These are phyloP conservation scores for Stomatorhinus ivindoensis DNA, from an alignment of 2,113 vertebrate species.

Conservation along the genomic window DNA sequence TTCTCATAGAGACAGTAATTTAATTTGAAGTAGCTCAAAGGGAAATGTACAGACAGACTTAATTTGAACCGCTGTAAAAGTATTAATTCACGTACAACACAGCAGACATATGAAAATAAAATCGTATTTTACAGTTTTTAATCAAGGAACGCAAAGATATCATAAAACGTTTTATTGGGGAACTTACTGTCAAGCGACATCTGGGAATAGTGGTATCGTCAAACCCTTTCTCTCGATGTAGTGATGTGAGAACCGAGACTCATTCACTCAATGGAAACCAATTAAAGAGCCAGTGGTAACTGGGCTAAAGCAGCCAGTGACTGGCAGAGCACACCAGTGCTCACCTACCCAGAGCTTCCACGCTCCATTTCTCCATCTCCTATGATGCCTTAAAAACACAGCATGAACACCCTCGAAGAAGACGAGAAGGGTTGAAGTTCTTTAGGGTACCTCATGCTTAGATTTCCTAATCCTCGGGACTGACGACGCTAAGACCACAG, in stretches of 20 bases:
- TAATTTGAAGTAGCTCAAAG: constrained; percentile 63
- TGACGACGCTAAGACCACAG: neutral
- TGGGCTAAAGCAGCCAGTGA: neutral
- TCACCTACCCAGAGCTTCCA: neutral
- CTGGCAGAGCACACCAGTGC: neutral
- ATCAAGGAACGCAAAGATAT: neutral
- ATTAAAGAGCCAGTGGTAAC: neutral
- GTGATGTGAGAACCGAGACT: neutral
- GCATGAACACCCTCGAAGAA: neutral
- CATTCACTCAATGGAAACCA: neutral
- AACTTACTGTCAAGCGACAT: constrained; percentile 49
- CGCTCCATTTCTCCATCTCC: neutral
- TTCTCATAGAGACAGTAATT: constrained; percentile 33
- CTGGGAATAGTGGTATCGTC: constrained; percentile 49
- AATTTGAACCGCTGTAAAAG: constrained; percentile 67
- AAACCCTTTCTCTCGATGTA: constrained; percentile 46
- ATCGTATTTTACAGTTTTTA: constrained; percentile 58
- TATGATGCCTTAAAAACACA: neutral
- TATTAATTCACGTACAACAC: constrained; percentile 59
- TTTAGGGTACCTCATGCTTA: neutral
- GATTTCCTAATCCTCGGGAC: neutral
- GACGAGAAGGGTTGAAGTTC: neutral
- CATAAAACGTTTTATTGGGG: constrained; percentile 27
- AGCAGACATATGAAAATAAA: constrained; percentile 61
- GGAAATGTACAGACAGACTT: constrained; percentile 64